Evolutionary conservation across 1,140 invertebrate species (phyloP), one percentile per base, ranked within the genome.

Genomic region (Hypsibius dujardini): DNA sequence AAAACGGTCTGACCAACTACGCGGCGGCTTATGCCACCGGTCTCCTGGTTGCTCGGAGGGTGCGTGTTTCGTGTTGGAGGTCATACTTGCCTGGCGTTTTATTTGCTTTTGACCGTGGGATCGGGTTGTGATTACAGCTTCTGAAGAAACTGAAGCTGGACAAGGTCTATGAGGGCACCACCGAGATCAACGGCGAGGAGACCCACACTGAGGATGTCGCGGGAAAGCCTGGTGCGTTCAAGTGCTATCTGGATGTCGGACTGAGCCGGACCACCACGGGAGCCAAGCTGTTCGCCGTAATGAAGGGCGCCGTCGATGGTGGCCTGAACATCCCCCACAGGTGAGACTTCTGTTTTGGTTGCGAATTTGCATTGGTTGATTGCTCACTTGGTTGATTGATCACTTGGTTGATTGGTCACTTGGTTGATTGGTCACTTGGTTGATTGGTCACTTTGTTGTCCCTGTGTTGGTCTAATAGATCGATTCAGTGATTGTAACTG

Each of bases 291-390:
- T 99, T 99, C 79, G 96, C 92, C 74, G 95, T 91, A 42, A 90
- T 99, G 90, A 99, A 99, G 81, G 96, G 96, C 75, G 95, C 95
- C 75, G 92, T 92, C 74, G 96, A 99, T 84, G 96, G 95, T 74
- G 96, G 96, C 70, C 83, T 99, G 1, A 94, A 98, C 79, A 95
- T 99, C 77, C 95, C 96, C 73, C 95, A 99, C 81, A 87, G 85
- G 86, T 82, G 72, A 28, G 71, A 72, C 83, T 40, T 46, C 45
- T 70, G 40, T 2, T 45, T 12, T 71, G 45, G 28, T 28, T 28
- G 28, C 28, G 28, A 28, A 28, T 28, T 28, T 28, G 28, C 28
- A 28, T 28, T 28, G 28, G 28, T 28, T 28, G 28, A 28, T 28
- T 28, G 28, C 0, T 28, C 28, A 28, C 28, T 28, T 28, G 28